Conservation (phyloP, 2,113 vertebrate genomes). For the Neoarius graeffei region DNA sequence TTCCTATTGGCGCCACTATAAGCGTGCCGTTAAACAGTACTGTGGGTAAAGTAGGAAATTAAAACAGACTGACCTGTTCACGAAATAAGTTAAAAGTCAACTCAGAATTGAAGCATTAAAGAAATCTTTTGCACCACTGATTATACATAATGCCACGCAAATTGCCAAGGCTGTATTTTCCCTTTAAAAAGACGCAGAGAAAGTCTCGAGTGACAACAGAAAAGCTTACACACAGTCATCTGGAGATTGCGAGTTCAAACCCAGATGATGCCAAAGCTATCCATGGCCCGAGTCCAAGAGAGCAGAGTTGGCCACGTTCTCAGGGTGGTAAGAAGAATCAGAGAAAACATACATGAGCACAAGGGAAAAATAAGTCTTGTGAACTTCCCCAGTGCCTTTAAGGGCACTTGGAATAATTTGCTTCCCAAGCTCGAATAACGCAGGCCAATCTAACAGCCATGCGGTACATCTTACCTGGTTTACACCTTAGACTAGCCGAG, state of each 20-base stretch:
- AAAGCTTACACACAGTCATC: background rate
- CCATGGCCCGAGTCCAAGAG: background rate
- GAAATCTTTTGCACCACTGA: background rate
- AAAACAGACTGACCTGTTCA: background rate
- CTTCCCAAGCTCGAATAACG: background rate
- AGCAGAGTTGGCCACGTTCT: background rate
- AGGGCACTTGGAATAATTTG: background rate
- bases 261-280: background rate
- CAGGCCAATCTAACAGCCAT: background rate
- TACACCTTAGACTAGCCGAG: background rate
- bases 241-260: background rate
- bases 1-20: background rate
- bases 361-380: background rate
- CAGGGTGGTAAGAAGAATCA: background rate
- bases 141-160: background rate
- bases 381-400: background rate
- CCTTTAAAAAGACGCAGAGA: background rate
- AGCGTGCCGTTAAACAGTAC: background rate
- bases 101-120: background rate
- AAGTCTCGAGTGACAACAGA: background rate
- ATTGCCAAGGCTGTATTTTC: background rate
- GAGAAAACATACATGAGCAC: slow-evolving; percentile 2
- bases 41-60: background rate
- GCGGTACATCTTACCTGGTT: slow-evolving; percentile 1
- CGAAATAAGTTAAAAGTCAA: background rate